These are phyloP conservation scores for Hypsopygia costalis DNA, from an alignment of 2,888 invertebrate species.

Conservation along the genomic window DNA sequence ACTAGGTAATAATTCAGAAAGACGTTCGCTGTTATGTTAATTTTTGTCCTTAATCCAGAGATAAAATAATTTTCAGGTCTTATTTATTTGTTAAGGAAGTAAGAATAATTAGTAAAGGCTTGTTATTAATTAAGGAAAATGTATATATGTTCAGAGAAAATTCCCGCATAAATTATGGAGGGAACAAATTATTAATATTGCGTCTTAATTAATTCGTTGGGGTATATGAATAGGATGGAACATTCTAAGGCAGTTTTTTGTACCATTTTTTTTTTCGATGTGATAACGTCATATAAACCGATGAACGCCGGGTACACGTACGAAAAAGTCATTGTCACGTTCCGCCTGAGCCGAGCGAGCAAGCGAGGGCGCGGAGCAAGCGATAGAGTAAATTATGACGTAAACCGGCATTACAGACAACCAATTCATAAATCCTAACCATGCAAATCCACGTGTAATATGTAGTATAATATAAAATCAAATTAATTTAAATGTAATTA, in stretches of 20 bases:
- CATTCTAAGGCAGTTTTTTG: not conserved
- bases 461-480: no score
- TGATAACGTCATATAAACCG: no score
- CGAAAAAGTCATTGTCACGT: no score
- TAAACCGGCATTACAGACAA: no score
- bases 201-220: not conserved
- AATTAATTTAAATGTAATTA: no score
- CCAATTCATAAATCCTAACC: no score
- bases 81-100: slow-evolving; percentile 12
- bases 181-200: not conserved
- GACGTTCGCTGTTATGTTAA: slow-evolving; percentile 12
- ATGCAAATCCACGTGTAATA: no score
- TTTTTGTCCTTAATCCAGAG: slow-evolving; percentile 16
- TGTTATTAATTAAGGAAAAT: slow-evolving; percentile 17
- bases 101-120: slow-evolving; percentile 11
- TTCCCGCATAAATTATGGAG: not conserved
- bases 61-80: slow-evolving; percentile 17
- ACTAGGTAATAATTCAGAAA: not conserved
- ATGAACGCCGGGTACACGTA: no score
- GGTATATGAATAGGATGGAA: not conserved
- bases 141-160: slow-evolving; percentile 8
- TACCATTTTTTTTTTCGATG: no score
- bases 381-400: no score
- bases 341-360: no score
- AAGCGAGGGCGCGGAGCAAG: no score